Evolutionary conservation across 30 jellyfish, hydroid and myxozoan species (phyloP).

Genomic region (Turritopsis dohrnii): DNA sequence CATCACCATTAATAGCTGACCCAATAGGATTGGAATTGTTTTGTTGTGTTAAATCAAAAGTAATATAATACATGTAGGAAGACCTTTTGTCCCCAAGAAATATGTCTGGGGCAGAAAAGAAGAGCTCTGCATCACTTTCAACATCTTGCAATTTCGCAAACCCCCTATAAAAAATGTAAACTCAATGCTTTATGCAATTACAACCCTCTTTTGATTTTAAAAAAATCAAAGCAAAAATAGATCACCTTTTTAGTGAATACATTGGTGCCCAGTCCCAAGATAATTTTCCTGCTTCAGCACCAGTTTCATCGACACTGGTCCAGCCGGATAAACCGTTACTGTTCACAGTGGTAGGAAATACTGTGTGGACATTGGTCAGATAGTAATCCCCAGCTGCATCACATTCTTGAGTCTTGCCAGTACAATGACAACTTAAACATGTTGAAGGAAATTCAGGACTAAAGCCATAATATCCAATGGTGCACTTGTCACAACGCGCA

Average conservation of each 20-base stretch:
- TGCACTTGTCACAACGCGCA: conserved; percentile 59
- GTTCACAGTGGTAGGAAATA: conserved; percentile 41
- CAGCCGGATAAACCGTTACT: conserved; percentile 61
- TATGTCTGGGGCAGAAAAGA: conserved; percentile 73
- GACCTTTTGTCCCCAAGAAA: conserved; percentile 85
- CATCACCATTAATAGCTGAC: conserved; percentile 66
- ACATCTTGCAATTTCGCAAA: conserved; percentile 46
- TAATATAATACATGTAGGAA: conserved; percentile 65
- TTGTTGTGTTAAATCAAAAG: conserved; percentile 68
- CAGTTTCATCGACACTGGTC: conserved; percentile 61
- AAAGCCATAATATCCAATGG: conserved; percentile 71
- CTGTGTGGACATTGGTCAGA: conserved; percentile 45
- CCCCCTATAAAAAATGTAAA: conserved; percentile 47
- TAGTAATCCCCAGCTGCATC: conserved; percentile 65
- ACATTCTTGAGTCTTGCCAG: conserved; percentile 74
- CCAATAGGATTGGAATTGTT: conserved; percentile 35
- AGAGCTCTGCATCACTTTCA: conserved; percentile 35
- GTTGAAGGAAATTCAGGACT: conserved; percentile 59
- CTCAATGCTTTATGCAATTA: neutral
- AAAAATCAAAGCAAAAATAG: neutral
- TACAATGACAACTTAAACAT: conserved; percentile 78
- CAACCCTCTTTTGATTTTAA: neutral
- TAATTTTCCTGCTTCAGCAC: conserved; percentile 37
- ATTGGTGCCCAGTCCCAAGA: conserved; percentile 59
- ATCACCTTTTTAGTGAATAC: conserved; percentile 49